Percentiles rank a stretch among this genome's conserved stretches.
phyloP scores from a whole-genome alignment of 2,113 vertebrate genomes.

The Laticauda colubrina region DNA sequence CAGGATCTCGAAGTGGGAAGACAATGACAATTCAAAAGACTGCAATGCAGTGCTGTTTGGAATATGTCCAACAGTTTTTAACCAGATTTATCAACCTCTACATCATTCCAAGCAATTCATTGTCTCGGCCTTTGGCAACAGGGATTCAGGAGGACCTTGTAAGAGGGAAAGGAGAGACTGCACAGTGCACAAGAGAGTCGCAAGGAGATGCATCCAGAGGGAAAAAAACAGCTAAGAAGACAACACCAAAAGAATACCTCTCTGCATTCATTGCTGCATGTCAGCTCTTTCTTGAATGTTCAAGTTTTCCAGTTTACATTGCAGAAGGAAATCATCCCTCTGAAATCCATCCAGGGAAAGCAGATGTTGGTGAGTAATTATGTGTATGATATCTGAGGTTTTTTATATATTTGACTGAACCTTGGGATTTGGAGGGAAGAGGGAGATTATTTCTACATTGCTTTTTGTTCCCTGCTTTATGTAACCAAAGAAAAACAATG shows the following conservation, averaged over 20 bases:
- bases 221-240: conserved; percentile 61
- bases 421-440: background rate
- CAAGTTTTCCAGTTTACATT: conserved; percentile 96
- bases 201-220: conserved; percentile 58
- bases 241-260: conserved; percentile 78
- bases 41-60: conserved; percentile 95
- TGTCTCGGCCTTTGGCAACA: conserved; percentile 57
- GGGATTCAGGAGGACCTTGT: conserved; percentile 62
- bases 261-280: conserved; percentile 92
- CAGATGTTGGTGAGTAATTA: conserved; percentile 71
- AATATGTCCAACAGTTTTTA: conserved; percentile 93
- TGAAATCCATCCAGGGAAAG: conserved; percentile 77
- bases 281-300: conserved; percentile 96
- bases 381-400: background rate
- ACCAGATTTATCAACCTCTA: conserved; percentile 88
- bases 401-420: background rate
- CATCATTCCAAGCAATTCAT: conserved; percentile 70
- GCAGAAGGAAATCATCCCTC: conserved; percentile 91
- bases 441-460: background rate
- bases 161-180: conserved; percentile 55
- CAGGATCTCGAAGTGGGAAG: conserved; percentile 69
- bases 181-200: conserved; percentile 68
- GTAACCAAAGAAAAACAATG: background rate
- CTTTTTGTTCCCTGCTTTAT: conserved; percentile 7
- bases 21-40: conserved; percentile 79